Evolutionary conservation across 2,113 vertebrate species (phyloP).

Genomic region (Mohoua ochrocephala): DNA sequence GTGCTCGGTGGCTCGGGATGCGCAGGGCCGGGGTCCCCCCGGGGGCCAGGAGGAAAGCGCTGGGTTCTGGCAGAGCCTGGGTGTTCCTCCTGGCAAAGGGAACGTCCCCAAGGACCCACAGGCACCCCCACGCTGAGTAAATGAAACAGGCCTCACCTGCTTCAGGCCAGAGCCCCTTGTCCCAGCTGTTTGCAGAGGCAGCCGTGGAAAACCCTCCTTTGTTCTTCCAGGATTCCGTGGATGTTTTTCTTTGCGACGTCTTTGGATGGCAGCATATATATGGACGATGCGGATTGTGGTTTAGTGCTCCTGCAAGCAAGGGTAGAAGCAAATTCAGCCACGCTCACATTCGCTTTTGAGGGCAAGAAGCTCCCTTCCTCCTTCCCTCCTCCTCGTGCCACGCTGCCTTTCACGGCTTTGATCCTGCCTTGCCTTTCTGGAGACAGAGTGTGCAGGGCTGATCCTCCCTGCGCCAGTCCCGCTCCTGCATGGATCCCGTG

Average conservation of each 20-base stretch:
- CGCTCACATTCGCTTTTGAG: fast-evolving
- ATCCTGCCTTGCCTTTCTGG: not conserved
- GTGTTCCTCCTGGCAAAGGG: not conserved
- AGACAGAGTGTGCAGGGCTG: not conserved
- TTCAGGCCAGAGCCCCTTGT: not conserved
- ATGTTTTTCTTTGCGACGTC: not conserved
- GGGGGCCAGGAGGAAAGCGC: not conserved
- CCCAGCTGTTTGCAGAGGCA: not conserved
- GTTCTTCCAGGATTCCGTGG: not conserved
- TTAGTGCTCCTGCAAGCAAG: not conserved
- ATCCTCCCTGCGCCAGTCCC: not conserved
- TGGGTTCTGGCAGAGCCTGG: not conserved
- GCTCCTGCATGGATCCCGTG: fast-evolving
- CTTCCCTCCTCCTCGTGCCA: not conserved
- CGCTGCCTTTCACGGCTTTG: not conserved
- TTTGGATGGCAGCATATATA: not conserved
- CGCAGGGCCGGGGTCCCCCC: not conserved
- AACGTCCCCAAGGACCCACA: not conserved
- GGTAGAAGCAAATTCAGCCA: not conserved
- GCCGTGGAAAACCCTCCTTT: not conserved
- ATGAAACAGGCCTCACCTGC: not conserved
- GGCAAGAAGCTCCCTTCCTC: not conserved
- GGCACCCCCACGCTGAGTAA: fast-evolving
- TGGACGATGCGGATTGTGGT: not conserved
- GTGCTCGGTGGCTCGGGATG: not conserved